A percentile compares a stretch with the other conserved stretches of the same genome.
Evolutionary conservation across 1,140 invertebrate genomes (phyloP).

Genomic region (Anoplolepis gracilipes): DNA sequence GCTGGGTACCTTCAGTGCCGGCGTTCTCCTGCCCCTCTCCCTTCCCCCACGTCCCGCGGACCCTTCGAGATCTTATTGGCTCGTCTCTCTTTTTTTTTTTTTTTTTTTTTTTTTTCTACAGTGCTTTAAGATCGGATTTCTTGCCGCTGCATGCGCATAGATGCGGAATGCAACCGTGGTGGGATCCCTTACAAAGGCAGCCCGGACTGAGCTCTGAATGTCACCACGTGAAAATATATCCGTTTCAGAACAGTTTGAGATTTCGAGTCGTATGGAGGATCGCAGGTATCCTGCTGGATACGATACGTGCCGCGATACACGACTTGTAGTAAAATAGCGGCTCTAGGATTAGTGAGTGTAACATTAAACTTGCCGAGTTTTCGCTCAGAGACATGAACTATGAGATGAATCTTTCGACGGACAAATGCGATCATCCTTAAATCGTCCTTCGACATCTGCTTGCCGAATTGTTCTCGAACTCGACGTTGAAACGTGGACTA

Average conservation of each 20-base stretch:
- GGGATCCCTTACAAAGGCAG: constrained; percentile 85
- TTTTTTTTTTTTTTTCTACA: constrained; percentile 69
- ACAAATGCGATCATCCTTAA: not conserved
- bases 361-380: constrained; percentile 71
- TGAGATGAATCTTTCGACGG: constrained; percentile 23
- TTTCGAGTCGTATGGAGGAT: constrained; percentile 64
- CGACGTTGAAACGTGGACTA: not conserved
- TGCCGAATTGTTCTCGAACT: not conserved
- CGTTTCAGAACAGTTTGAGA: constrained; percentile 82
- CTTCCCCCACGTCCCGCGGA: constrained; percentile 3
- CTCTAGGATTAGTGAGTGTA: constrained; percentile 72
- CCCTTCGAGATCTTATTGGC: constrained; percentile 69
- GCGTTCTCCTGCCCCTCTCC: constrained; percentile 64
- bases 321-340: constrained; percentile 61
- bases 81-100: constrained; percentile 73
- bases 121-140: constrained; percentile 82
- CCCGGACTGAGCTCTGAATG: constrained; percentile 77
- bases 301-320: not conserved
- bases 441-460: not conserved
- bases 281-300: constrained; percentile 19
- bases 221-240: constrained; percentile 86
- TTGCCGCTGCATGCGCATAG: constrained; percentile 79
- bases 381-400: constrained; percentile 5
- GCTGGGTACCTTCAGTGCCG: constrained; percentile 42
- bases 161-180: constrained; percentile 81